Evolutionary conservation across 2,113 vertebrate species (phyloP).

Genomic region (Microtus montanus): DNA sequence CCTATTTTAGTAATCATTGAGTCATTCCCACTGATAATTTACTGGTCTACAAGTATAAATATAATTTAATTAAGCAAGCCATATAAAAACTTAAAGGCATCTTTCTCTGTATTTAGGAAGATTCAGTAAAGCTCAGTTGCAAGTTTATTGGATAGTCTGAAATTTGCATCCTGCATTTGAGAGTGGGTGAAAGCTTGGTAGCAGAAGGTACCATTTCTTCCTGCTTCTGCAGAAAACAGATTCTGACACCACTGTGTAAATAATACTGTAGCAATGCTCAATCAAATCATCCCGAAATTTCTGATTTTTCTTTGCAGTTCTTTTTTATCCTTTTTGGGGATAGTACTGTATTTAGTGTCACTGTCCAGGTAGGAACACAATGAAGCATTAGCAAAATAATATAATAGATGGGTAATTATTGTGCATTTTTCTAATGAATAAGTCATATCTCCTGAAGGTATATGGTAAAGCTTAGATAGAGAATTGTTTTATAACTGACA

Average conservation of each 20-base stretch:
- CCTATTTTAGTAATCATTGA: constrained; percentile 45
- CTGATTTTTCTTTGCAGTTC: not conserved
- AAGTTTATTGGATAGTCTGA: not conserved
- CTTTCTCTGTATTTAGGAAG: constrained; percentile 38
- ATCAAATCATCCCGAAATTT: not conserved
- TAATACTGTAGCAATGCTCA: constrained; percentile 1
- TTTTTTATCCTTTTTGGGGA: constrained; percentile 17
- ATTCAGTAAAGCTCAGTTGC: not conserved
- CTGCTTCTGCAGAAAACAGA: not conserved
- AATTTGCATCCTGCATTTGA: constrained; percentile 24
- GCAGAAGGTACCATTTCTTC: constrained; percentile 13
- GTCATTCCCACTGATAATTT: not conserved
- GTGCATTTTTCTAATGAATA: not conserved
- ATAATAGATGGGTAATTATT: not conserved
- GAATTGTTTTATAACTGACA: not conserved
- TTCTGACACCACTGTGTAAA: not conserved
- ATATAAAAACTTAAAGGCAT: not conserved
- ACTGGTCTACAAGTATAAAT: constrained; percentile 42
- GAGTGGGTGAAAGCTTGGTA: not conserved
- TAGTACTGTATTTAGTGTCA: not conserved
- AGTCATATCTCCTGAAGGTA: constrained; percentile 15
- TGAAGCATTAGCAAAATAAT: constrained; percentile 41
- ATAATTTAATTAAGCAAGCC: constrained; percentile 22
- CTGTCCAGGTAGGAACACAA: constrained; percentile 18
- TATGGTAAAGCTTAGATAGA: constrained; percentile 2